A percentile compares a stretch with the other conserved stretches of the same genome.
phyloP scores from a whole-genome alignment of 2,888 invertebrate species.

The Lamellibrachia columna region DNA sequence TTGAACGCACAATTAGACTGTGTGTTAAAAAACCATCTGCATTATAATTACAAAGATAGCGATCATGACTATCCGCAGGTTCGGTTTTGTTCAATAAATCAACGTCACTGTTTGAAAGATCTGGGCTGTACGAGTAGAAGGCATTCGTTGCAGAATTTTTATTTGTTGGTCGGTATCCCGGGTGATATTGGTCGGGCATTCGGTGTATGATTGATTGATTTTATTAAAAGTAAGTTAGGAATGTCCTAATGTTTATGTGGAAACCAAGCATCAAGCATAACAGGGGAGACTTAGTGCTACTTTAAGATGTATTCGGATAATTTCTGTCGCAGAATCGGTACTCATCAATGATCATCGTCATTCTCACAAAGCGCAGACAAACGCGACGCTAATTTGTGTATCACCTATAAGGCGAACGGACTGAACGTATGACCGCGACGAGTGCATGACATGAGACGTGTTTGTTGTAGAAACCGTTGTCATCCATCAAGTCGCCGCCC shows the following conservation, averaged over 20 bases:
- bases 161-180: neutral
- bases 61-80: neutral
- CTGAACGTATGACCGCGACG: neutral
- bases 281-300: too few species aligned
- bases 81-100: neutral
- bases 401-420: too few species aligned
- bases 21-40: neutral
- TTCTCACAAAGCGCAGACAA: too few species aligned
- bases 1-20: neutral
- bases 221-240: neutral
- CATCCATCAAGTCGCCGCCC: neutral
- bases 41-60: neutral
- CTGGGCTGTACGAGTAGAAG: neutral
- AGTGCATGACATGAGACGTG: neutral
- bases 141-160: neutral
- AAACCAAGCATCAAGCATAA: too few species aligned
- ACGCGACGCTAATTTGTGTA: too few species aligned
- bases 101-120: neutral
- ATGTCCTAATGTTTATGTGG: too few species aligned
- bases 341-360: too few species aligned
- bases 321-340: too few species aligned
- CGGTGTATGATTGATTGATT: neutral
- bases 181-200: neutral
- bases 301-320: too few species aligned
- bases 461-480: neutral